Evolutionary conservation across 2,888 invertebrate species (phyloP), one percentile per base, ranked within the genome.

Genomic region (Coremacera marginata): DNA sequence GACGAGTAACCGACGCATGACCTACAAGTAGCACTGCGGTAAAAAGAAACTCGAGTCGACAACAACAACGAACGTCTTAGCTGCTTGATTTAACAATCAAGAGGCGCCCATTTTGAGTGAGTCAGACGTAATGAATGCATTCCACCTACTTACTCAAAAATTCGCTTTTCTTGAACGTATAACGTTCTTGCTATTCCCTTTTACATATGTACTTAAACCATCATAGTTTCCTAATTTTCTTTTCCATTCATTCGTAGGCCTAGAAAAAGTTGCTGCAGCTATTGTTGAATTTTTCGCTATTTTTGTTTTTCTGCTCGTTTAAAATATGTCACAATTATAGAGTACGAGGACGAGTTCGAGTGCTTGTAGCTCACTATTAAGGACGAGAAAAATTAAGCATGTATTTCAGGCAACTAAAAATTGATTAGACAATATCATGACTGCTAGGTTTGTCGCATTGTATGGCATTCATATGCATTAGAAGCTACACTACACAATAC

Each of bases 321-420:
- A 14, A 44, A 44, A 44, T 44, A 14, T 44, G 44, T 44, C 44
- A 44, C 44, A 44, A 11, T 44, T 14, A 44, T 4, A 31, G 27
- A 25, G 60, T 14, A 27, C 25, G 51, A 68, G 27, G 16, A 14
- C 16, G 49, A 51, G 68, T 16, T 22, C 51, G 49, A 22, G 25
- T 16, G 34, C 16, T 25, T 51, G 49, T 25, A 68, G 68, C 51
- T 51, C n/a, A 19, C 49, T 27, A 51, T 31, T 49, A 27, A 67
- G 7, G 27, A 68, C 68, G 51, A 68, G 51, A 51, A 68, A 67
- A 67, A 67, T 67, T 49, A 67, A 68, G 51, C 44, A 11, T 44
- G 44, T 68, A n/a, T 49, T 68, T 51, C 27, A 25, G 4, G 27
- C 51, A 49, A 67, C 44, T 67, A 11, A 31, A 49, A 67, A 49